These are phyloP conservation scores for Urechis unicinctus DNA, from an alignment of 2,888 invertebrate genomes.

Conservation along the genomic window DNA sequence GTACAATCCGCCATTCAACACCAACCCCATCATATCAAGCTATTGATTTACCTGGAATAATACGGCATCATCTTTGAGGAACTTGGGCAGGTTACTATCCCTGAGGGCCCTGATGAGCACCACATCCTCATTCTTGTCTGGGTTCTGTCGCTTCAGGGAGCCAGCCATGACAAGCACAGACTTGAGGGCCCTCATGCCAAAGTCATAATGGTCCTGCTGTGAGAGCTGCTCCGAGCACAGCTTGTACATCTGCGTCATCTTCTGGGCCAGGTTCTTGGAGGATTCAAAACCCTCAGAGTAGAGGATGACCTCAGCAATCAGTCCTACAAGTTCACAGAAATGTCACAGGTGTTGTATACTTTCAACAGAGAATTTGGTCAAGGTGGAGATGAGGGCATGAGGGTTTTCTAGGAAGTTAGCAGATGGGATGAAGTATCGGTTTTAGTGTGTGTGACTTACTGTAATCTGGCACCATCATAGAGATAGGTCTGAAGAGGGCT, in stretches of 20 bases:
- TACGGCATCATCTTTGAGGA: slow-evolving; percentile 74
- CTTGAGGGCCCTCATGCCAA: slow-evolving; percentile 63
- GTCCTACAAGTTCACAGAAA: slow-evolving; percentile 27
- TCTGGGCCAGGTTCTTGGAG: slow-evolving; percentile 76
- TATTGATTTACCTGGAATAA: slow-evolving; percentile 62
- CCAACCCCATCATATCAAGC: too few species aligned
- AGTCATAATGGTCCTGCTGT: slow-evolving; percentile 85
- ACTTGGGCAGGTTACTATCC: slow-evolving; percentile 86
- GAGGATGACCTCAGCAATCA: slow-evolving; percentile 80
- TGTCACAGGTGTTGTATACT: too few species aligned
- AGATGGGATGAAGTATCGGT: not conserved
- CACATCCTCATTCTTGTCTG: slow-evolving; percentile 74
- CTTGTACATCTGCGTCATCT: slow-evolving; percentile 90
- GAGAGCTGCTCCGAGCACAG: slow-evolving; percentile 84
- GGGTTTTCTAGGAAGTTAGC: not conserved
- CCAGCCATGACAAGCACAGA: slow-evolving; percentile 86
- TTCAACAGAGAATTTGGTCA: not conserved
- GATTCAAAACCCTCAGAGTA: slow-evolving; percentile 90
- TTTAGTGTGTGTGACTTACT: slow-evolving; percentile 54
- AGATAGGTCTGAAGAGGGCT: slow-evolving; percentile 76
- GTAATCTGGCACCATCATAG: slow-evolving; percentile 91
- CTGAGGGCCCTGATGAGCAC: slow-evolving; percentile 72
- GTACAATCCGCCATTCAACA: too few species aligned
- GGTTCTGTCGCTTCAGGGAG: slow-evolving; percentile 74
- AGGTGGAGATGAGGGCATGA: not conserved